Evolutionary conservation across 2,888 invertebrate genomes (phyloP), one percentile per base, ranked within the genome.

Genomic region (Drosophila phalerata): DNA sequence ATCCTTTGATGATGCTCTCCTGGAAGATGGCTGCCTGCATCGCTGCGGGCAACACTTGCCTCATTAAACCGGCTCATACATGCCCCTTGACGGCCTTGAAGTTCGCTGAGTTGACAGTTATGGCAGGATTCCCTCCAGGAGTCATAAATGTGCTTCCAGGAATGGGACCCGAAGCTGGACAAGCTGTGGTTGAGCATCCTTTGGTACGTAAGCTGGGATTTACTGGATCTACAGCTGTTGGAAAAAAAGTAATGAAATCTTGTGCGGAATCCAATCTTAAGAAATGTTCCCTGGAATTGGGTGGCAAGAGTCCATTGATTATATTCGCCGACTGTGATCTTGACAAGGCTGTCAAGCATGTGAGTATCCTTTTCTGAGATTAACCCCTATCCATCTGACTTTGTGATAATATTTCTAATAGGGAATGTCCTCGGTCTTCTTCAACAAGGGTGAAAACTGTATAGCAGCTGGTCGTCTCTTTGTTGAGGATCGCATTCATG

Each of bases 21-120:
- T 99, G 98, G 98, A 99, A 99, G 92, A 98, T 98, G 98, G 98
- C 98, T 0, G 98, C 98, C 4, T 99, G 98, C 90, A 93, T 99
- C 49, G 98, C 98, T 0, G 98, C 98, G 8, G 99, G 99, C 37
- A 99, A 99, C 91, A 98, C 98, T 0, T 98, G 98, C 0, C 95
- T 99, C 0, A 97, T 98, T 92, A 99, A 99, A 92, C 99, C 99
- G 0, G 98, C 99, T 0, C 96, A 96, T 88, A 96, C 96, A 0
- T 98, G 97, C 62, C 98, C 99, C 0, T 93, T 99, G 25, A 98
- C 98, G 0, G 98, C 99, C 0, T 93, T 99, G 15, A 99, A 99
- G 91, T 98, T 99, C 92, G 98, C 98, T 0, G 98, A 99, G 92
- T 94, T 99, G 3, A 95, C 96, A 0, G 97, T 95, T 0, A 94